phyloP scores from a whole-genome alignment of 1,140 invertebrate species.

The Chelonus insularis region DNA sequence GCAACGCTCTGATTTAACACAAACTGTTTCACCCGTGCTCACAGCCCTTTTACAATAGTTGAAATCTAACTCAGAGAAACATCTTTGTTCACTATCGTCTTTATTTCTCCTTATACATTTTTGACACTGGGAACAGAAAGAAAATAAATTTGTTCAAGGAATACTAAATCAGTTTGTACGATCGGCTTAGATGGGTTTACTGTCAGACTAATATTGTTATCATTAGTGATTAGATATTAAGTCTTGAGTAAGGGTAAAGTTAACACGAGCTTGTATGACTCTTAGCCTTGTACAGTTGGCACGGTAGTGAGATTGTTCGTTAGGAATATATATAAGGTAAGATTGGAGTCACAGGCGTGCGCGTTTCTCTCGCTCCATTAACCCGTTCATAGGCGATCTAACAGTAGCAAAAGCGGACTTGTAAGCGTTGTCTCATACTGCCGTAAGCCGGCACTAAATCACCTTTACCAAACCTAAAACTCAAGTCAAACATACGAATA shows the following conservation, averaged over 20 bases:
- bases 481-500: constrained; percentile 52
- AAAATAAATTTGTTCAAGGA: not conserved
- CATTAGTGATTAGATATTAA: constrained; percentile 40
- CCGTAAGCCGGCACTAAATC: constrained; percentile 55
- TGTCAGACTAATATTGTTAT: constrained; percentile 39
- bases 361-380: constrained; percentile 50
- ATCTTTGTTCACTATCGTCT: not conserved
- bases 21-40: constrained; percentile 44
- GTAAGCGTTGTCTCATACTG: constrained; percentile 33
- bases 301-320: constrained; percentile 11
- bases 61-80: constrained; percentile 13
- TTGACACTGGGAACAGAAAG: not conserved
- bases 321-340: constrained; percentile 5
- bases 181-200: constrained; percentile 4
- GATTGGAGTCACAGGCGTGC: constrained; percentile 12
- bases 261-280: not conserved
- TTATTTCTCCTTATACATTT: not conserved
- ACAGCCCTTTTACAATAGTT: constrained; percentile 27
- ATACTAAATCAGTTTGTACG: not conserved
- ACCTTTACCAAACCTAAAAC: constrained; percentile 47
- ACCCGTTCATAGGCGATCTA: constrained; percentile 55
- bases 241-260: not conserved
- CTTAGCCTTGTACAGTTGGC: not conserved
- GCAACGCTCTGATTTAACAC: constrained; percentile 54
- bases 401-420: constrained; percentile 38